Conservation (phyloP, 2,888 invertebrate species). For the Brachypterus glaber region DNA sequence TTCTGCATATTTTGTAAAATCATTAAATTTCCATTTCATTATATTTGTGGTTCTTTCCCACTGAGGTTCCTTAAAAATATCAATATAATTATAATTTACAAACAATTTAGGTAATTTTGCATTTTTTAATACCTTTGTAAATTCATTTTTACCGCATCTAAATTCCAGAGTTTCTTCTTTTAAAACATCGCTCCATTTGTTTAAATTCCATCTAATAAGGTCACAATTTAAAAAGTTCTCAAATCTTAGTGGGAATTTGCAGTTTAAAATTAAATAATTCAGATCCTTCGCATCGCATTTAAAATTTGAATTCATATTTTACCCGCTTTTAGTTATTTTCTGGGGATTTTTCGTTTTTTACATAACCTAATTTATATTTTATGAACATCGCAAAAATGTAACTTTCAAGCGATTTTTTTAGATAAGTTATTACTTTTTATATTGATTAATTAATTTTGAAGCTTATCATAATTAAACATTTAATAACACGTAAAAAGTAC, state of each 20-base stretch:
- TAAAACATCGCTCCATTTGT: conserved; percentile 52
- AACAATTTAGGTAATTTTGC: no score
- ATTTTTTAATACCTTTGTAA: conserved; percentile 39
- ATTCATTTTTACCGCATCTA: conserved; percentile 41
- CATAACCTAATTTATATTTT: no score
- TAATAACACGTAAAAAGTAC: no score
- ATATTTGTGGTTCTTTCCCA: conserved; percentile 69
- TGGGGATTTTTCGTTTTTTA: no score
- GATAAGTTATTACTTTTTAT: no score
- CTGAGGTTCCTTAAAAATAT: conserved; percentile 49
- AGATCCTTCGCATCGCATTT: conserved; percentile 8
- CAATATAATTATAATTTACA: background rate
- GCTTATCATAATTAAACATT: no score
- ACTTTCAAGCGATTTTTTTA: no score
- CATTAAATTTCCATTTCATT: conserved; percentile 49
- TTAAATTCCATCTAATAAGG: conserved; percentile 49
- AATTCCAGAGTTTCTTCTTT: conserved; percentile 49
- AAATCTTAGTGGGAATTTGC: conserved; percentile 46
- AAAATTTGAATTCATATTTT: conserved; percentile 4
- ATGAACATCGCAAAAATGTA: no score
- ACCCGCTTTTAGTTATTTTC: no score
- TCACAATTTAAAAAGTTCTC: conserved; percentile 49
- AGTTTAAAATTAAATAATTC: conserved; percentile 21
- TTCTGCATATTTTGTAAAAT: conserved; percentile 47
- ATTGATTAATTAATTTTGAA: no score